Percentiles rank a stretch among this genome's conserved stretches.
Conservation (phyloP, 2,113 vertebrate species). For the Syngnathoides biaculeatus region DNA sequence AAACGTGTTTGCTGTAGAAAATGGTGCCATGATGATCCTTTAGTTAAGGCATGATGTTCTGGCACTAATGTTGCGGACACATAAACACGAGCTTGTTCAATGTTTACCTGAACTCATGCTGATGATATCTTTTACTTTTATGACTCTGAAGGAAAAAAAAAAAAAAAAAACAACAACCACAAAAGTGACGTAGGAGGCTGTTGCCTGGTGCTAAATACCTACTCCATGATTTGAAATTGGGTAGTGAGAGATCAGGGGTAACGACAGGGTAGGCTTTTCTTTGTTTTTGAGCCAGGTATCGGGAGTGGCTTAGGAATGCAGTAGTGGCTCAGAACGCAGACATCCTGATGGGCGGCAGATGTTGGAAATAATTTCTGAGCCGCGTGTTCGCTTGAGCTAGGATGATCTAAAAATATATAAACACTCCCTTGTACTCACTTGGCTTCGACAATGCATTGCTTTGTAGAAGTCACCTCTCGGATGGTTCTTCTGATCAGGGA, state of each 20-base stretch:
- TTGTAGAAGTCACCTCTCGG: slow-evolving; percentile 7
- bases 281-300: slow-evolving; percentile 67
- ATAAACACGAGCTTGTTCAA: slow-evolving; percentile 1
- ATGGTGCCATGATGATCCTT: slow-evolving; percentile 20
- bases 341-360: slow-evolving; percentile 74
- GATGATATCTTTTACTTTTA: slow-evolving; percentile 5
- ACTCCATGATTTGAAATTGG: slow-evolving; percentile 25
- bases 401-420: slow-evolving; percentile 50
- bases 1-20: slow-evolving; percentile 32
- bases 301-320: slow-evolving; percentile 74
- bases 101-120: slow-evolving; percentile 16
- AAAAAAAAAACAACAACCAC: background rate
- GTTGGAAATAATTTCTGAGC: slow-evolving; percentile 69
- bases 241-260: slow-evolving; percentile 46
- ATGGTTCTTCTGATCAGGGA: slow-evolving; percentile 3
- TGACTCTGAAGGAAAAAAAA: background rate
- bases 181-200: slow-evolving; percentile 23
- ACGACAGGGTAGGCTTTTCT: slow-evolving; percentile 45
- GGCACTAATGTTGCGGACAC: slow-evolving; percentile 24
- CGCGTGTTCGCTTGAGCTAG: slow-evolving; percentile 63
- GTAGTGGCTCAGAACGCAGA: slow-evolving; percentile 67
- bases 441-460: slow-evolving; percentile 27
- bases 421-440: slow-evolving; percentile 26
- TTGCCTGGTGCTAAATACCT: slow-evolving; percentile 45
- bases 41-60: slow-evolving; percentile 26